Evolutionary conservation across 2,113 vertebrate genomes (phyloP), one percentile per base, ranked within the genome.

Genomic region (Pycnonotus jocosus): DNA sequence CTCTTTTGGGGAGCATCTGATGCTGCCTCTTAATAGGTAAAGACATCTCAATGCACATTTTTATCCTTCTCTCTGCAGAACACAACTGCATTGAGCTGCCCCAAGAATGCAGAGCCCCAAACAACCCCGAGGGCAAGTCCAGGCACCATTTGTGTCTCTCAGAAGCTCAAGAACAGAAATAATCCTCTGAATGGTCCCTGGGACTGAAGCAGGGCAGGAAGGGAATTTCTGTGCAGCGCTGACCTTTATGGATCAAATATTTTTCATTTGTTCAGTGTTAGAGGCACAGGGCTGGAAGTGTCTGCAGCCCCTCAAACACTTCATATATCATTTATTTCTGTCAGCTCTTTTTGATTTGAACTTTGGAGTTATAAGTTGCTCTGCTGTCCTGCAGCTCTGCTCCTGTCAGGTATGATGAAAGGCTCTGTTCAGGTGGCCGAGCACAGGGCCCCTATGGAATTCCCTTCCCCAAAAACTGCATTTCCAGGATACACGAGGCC

Each of bases 171-270:
- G 66, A 85, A 31, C 40, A 80, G 72, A 60, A 87, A n/a, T 10
- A 81, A 93, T 54, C 31, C 86, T 48, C 28, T 0, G 0, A 72
- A 72, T 33, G 31, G 47, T 47, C 80, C 88, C 83, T 86, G 90
- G 58, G 50, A 50, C 9, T 8, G 28, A 27, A 53, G 68, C 35
- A 73, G 64, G 76, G 31, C 78, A 84, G 80, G 58, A 40, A 92
- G 40, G 69, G 77, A 81, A 93, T 68, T 88, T 80, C 83, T 16
- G 24, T 31, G 27, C 10, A 90, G 81, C 40, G 9, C 38, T 88
- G 95, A 92, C 92, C 91, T 93, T 92, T 82, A 60, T 18, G 85
- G 92, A 92, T 87, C 58, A 76, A 85, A 22, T 82, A 60, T 18
- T 82, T 86, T 58, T 37, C 24, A 69, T 90, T 76, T 94, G 76